phyloP scores from a whole-genome alignment of 1,140 invertebrate species.

The Brachionus sp. region DNA sequence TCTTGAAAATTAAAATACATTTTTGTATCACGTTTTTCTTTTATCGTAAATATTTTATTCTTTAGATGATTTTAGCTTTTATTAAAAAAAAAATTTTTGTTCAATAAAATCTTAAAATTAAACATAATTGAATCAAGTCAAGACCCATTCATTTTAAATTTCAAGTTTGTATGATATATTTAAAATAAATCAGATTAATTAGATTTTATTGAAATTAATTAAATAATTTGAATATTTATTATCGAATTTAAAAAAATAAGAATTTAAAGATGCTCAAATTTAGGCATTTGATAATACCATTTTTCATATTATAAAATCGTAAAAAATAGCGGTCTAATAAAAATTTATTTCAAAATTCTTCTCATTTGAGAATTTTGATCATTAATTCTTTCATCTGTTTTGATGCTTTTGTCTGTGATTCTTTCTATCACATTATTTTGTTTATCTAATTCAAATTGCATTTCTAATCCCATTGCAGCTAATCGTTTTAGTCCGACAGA shows the following conservation, averaged over 20 bases:
- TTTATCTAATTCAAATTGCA: constrained; percentile 33
- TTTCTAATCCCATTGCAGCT: constrained; percentile 1
- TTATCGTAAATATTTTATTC: no score
- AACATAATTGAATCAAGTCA: no score
- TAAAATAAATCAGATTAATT: no score
- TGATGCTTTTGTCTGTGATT: not conserved
- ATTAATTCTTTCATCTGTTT: constrained; percentile 16
- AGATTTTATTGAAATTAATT: not conserved
- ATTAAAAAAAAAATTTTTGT: no score
- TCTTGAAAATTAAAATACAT: no score
- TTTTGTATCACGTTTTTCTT: no score
- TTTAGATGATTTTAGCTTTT: no score
- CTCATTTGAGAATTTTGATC: constrained; percentile 43
- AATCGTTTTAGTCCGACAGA: constrained; percentile 17
- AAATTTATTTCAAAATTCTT: constrained; percentile 33
- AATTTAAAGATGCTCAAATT: not conserved
- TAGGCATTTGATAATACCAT: not conserved
- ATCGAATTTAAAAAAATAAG: not conserved
- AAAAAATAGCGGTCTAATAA: not conserved
- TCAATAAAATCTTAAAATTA: no score
- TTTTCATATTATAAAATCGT: not conserved
- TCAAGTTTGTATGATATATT: no score
- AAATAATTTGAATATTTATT: not conserved
- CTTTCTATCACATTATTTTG: constrained; percentile 30
- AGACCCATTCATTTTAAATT: no score